Evolutionary conservation across 2,113 vertebrate species (phyloP), one percentile per base, ranked within the genome.

Genomic region (Atractosteus spatula): DNA sequence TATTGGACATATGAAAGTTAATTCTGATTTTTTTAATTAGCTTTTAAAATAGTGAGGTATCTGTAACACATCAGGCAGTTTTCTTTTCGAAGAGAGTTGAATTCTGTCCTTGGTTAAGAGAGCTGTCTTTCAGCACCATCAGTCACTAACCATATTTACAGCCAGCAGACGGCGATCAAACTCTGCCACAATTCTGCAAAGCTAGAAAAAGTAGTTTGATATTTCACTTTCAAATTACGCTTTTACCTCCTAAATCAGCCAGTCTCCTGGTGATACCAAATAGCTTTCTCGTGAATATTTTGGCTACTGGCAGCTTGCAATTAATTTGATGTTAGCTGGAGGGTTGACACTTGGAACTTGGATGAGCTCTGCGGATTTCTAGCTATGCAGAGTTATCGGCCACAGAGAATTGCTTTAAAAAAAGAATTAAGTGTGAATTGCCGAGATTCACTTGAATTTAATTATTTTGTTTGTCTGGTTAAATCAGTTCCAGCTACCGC

Each of bases 91-190:
- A 8, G 4, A 2, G 13, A 42, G 43, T 6, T 51, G 13, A 13
- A 41, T 41, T 42, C 2, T 41, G 17, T 12, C 42, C 62, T 17
- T 29, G 29, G 61, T 62, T 66, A 47, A 43, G 55, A 29, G 69
- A 55, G 74, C 75, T 62, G 41, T 55, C 71, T 7, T 62, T 77
- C 79, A 71, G 78, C 73, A 70, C 56, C 70, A 64, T 42, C 12
- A 17, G 54, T 44, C 43, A 12, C 13, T 43, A 14, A 14, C 7
- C 17, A 45, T 59, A 70, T 67, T 73, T 62, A 43, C 70, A 68
- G 55, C 95, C 95, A 94, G 94, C 86, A 96, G 95, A 94, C 95
- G 96, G 95, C 95, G 93, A 87, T 95, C 88, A 85, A 83, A 81
- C 69, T 79, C 85, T 83, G 83, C 79, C 79, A 47, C 81, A n/a